Conservation (phyloP, 1,140 invertebrate species). For the Liolophura sinensis region DNA sequence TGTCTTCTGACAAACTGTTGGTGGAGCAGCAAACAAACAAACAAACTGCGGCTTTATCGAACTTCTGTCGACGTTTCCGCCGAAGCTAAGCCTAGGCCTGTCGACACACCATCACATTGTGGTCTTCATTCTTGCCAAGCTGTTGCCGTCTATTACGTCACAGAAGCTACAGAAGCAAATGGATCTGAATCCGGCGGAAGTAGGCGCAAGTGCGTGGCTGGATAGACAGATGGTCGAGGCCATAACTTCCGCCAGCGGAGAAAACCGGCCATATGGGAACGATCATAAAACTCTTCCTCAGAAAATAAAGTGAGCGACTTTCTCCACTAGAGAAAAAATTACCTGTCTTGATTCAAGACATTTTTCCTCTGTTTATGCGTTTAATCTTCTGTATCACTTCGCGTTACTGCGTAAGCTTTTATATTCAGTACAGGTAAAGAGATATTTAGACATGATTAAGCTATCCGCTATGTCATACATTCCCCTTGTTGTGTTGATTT, state of each 20-base stretch:
- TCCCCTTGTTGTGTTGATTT: no score
- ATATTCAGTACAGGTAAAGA: no score
- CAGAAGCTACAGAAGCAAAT: slow-evolving; percentile 21
- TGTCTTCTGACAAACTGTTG: no score
- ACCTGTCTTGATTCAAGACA: no score
- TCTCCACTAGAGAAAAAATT: no score
- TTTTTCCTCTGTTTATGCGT: no score
- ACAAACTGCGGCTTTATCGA: neutral
- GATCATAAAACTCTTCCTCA: no score
- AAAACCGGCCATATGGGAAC: neutral
- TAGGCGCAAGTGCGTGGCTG: slow-evolving; percentile 13
- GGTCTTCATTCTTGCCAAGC: slow-evolving; percentile 43
- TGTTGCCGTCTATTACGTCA: slow-evolving; percentile 25
- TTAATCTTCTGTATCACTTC: neutral
- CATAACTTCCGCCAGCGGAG: slow-evolving; percentile 11
- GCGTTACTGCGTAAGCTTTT: no score
- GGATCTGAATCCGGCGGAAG: slow-evolving; percentile 15
- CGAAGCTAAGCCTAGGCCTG: slow-evolving; percentile 40
- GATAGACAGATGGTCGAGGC: slow-evolving; percentile 12
- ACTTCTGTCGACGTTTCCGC: slow-evolving; percentile 49
- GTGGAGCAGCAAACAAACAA: no score
- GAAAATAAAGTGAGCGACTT: no score
- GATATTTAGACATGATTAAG: no score
- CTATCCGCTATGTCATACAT: neutral
- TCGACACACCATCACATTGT: slow-evolving; percentile 57